A percentile compares a stretch with the other conserved stretches of the same genome.
These are phyloP conservation scores for Syngnathus acus DNA, from an alignment of 2,797 vertebrate genomes.

Conservation along the genomic window DNA sequence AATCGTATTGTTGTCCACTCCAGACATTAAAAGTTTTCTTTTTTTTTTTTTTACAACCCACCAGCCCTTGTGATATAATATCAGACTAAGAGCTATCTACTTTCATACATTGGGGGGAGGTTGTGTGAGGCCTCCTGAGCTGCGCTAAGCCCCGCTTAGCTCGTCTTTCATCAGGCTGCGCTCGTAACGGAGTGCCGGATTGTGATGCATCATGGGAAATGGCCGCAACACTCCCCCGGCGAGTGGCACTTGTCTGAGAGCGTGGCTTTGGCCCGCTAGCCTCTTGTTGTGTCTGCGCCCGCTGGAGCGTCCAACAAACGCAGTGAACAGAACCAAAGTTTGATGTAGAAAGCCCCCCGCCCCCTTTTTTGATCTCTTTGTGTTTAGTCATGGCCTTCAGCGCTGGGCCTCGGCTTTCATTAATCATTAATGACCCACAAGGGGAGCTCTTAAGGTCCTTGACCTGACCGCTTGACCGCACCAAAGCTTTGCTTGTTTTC, in stretches of 20 bases:
- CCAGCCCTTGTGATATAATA: neutral
- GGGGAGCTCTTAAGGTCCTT: conserved; percentile 53
- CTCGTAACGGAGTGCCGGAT: conserved; percentile 56
- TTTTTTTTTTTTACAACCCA: neutral
- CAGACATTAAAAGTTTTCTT: neutral
- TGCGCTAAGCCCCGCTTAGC: conserved; percentile 32
- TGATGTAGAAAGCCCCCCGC: conserved; percentile 21
- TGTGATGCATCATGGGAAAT: neutral
- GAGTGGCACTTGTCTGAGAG: neutral
- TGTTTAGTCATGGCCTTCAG: conserved; percentile 63
- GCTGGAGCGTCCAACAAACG: conserved; percentile 46
- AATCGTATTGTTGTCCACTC: neutral
- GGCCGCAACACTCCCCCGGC: neutral
- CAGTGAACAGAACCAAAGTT: conserved; percentile 26
- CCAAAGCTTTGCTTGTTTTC: conserved; percentile 48
- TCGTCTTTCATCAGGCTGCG: conserved; percentile 59
- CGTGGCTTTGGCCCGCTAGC: neutral
- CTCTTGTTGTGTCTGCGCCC: conserved; percentile 51
- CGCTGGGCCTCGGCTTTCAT: conserved; percentile 62
- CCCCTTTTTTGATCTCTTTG: conserved; percentile 8
- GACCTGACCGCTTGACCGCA: conserved; percentile 58
- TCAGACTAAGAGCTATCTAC: neutral
- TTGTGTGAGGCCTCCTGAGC: neutral
- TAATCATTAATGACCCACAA: conserved; percentile 70
- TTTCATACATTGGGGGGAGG: neutral